Conservation (phyloP, 1,140 invertebrate genomes). For the Halictus rubicundus region DNA sequence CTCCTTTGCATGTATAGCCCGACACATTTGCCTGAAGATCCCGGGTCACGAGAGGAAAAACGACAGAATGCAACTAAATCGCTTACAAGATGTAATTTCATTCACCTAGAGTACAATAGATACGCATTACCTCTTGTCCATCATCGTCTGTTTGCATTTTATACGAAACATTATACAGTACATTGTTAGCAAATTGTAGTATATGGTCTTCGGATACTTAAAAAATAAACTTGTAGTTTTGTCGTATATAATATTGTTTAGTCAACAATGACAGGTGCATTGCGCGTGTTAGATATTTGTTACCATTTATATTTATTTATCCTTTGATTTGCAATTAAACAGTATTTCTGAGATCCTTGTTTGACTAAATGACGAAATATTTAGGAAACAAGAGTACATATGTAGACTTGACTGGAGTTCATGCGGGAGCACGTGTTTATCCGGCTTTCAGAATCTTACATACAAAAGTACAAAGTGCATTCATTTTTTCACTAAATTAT, state of each 20-base stretch:
- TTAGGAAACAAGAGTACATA: background rate
- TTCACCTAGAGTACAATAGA: slow-evolving; percentile 27
- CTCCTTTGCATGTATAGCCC: background rate
- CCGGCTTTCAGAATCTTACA: slow-evolving; percentile 15
- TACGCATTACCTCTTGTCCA: slow-evolving; percentile 53
- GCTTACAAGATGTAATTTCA: slow-evolving; percentile 6
- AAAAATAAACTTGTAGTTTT: background rate
- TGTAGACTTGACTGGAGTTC: background rate
- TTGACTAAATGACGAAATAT: background rate
- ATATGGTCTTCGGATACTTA: background rate
- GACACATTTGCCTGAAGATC: slow-evolving; percentile 14
- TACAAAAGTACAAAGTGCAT: slow-evolving; percentile 54
- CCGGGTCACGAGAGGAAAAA: slow-evolving; percentile 39
- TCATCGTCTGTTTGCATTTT: slow-evolving; percentile 12
- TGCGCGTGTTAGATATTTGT: background rate
- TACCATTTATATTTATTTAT: background rate
- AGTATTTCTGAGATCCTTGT: background rate
- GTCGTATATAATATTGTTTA: background rate
- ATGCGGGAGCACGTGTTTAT: background rate
- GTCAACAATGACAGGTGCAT: background rate
- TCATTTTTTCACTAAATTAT: slow-evolving; percentile 20
- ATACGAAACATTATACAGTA: background rate
- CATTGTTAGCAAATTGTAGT: background rate
- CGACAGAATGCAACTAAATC: slow-evolving; percentile 25
- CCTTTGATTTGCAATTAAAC: background rate